Evolutionary conservation across 2,113 vertebrate genomes (phyloP).

Genomic region (Bos taurus): DNA sequence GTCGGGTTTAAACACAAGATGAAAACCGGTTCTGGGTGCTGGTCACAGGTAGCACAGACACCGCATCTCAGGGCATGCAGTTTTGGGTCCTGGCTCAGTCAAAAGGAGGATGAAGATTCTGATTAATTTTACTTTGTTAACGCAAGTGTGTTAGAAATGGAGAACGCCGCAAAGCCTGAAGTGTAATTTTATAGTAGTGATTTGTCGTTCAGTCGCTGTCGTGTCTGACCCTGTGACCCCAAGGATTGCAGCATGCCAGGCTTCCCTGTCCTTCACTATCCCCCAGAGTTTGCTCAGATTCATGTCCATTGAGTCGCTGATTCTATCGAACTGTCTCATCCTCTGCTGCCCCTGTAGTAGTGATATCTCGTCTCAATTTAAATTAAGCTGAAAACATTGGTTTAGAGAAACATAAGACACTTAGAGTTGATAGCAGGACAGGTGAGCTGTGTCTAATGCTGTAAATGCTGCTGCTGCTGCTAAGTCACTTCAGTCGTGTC

Average conservation of each 20-base stretch:
- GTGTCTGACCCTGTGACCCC: not conserved
- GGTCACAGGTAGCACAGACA: rapidly evolving
- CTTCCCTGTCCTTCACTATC: not conserved
- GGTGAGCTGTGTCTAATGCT: not conserved
- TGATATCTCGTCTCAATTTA: not conserved
- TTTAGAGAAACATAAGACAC: not conserved
- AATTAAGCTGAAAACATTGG: not conserved
- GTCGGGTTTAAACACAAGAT: not conserved
- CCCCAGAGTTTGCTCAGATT: not conserved
- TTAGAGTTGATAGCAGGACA: rapidly evolving
- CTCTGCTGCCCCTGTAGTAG: not conserved
- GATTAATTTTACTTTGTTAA: not conserved
- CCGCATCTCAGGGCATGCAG: rapidly evolving
- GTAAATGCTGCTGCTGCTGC: no score
- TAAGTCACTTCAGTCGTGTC: no score
- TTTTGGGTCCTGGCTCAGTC: not conserved
- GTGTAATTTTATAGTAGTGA: not conserved
- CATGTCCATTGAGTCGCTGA: not conserved
- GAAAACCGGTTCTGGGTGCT: no score
- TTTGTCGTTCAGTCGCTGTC: not conserved
- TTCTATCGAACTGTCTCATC: not conserved
- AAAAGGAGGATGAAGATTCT: not conserved
- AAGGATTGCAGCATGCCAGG: not conserved
- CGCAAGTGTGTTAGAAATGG: not conserved
- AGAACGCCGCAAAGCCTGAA: not conserved